A percentile compares a stretch with the other conserved stretches of the same genome.
phyloP scores from a whole-genome alignment of 2,113 vertebrate species.

The Craseonycteris thonglongyai region DNA sequence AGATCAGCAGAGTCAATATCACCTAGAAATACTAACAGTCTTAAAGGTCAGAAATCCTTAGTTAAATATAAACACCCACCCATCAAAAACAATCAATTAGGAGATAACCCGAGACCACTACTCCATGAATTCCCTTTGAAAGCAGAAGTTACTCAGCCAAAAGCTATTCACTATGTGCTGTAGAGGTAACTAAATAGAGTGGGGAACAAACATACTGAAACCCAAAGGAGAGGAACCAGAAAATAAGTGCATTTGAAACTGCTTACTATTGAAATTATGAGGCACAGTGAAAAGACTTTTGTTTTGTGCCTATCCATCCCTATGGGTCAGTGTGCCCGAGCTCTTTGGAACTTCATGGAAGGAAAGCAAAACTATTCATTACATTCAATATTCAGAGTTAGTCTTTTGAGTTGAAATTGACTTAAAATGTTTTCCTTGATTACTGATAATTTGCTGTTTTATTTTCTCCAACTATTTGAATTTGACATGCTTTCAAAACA shows the following conservation, averaged over 20 bases:
- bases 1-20: constrained; percentile 67
- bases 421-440: not conserved
- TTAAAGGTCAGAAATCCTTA: constrained; percentile 71
- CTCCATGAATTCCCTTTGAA: constrained; percentile 14
- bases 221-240: not conserved
- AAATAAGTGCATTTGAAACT: not conserved
- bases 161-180: not conserved
- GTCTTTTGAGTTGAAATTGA: not conserved
- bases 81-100: constrained; percentile 59
- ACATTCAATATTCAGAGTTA: not conserved
- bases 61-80: constrained; percentile 54
- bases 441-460: not conserved
- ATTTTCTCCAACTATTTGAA: not conserved
- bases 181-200: not conserved
- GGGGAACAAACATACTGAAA: not conserved
- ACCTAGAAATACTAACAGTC: constrained; percentile 64
- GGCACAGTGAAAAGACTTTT: not conserved
- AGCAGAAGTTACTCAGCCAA: not conserved
- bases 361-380: not conserved
- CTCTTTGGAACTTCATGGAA: not conserved
- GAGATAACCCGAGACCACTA: constrained; percentile 23
- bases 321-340: not conserved
- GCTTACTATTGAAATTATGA: not conserved
- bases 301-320: too few relatives aligned
- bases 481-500: not conserved